Base-by-base conservation (phyloP, 2,888 invertebrate genomes). In the Diadromus collaris region DNA sequence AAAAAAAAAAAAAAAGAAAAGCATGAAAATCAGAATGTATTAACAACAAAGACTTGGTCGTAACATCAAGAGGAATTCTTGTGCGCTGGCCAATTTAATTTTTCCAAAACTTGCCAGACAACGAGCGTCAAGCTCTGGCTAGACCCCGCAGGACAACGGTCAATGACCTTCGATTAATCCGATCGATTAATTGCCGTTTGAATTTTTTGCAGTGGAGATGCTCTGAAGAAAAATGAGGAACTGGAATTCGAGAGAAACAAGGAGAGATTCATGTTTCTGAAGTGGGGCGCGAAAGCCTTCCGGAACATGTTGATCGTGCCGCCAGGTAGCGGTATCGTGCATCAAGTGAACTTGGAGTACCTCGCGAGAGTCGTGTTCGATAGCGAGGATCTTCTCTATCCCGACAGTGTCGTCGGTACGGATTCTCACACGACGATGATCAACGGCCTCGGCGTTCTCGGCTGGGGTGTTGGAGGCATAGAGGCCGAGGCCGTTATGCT, bases 391-490 rank as follows among this genome's bases (percentile, higher is more conserved):
- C 86, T 95, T 0, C 91, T 98, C 1, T 95, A 97, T 88, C 98
- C 98, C 0, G 98, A 98, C 91, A 96, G 96, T 10, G 95, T 98
- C 81, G 99, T 99, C 51, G 99, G 99, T 9, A 99, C 99, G 0
- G 99, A 99, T 93, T 98, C 98, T 0, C 99, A 99, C 88, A 99
- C 99, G 2, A 99, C 99, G 16, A 99, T 99, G 99, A 98, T 99
- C 83, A 98, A 98, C 89, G 99, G 99, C 0, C 93, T 99, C 4
- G 99, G 99, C 0, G 96, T 99, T 1, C 94, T 99, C 5, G 99
- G 99, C 1, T 99, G 99, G 99, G 98, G 98, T 80, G 97, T 97
- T 21, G 97, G 97, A 56, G 97, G 96, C 93, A 99, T 99, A 84
- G 99, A 99, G 93, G 99, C 99, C 0, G 99, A 99, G 90, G 99